A percentile compares a stretch with the other conserved stretches of the same genome.
Evolutionary conservation across 2,797 vertebrate species (phyloP).

Genomic region (Crocidura indochinensis): DNA sequence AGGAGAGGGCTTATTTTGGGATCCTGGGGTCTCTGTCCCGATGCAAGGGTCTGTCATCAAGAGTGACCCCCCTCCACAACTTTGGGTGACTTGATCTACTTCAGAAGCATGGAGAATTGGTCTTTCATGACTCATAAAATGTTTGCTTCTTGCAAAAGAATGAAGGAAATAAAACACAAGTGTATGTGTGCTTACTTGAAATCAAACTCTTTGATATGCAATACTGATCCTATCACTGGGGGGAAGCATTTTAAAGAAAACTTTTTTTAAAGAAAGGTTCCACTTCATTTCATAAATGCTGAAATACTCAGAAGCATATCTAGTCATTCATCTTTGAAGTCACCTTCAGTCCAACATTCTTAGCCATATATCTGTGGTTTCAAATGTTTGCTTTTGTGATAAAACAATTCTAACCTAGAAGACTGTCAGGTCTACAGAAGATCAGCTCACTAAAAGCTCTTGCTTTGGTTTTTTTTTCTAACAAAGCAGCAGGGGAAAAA

Average conservation of each 20-base stretch:
- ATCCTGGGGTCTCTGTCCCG: background rate
- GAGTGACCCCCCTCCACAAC: background rate
- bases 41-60: background rate
- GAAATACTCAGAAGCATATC: slow-evolving; percentile 72
- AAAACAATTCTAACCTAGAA: slow-evolving; percentile 81
- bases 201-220: slow-evolving; percentile 81
- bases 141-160: slow-evolving; percentile 71
- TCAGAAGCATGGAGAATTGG: slow-evolving; percentile 49
- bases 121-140: slow-evolving; percentile 70
- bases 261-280: slow-evolving; percentile 43
- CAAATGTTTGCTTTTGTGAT: slow-evolving; percentile 84
- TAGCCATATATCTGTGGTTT: slow-evolving; percentile 77
- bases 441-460: slow-evolving; percentile 82
- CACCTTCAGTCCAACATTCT: slow-evolving; percentile 78
- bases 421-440: slow-evolving; percentile 71
- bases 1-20: background rate
- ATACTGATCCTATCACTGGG: slow-evolving; percentile 78
- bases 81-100: background rate
- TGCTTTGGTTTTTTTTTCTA: slow-evolving; percentile 78
- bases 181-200: slow-evolving; percentile 60
- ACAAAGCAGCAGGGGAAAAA: slow-evolving; percentile 67
- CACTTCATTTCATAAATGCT: slow-evolving; percentile 81
- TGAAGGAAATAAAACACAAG: slow-evolving; percentile 70
- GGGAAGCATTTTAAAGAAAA: slow-evolving; percentile 68
- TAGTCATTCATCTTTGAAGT: slow-evolving; percentile 81